Percentiles rank a stretch among this genome's conserved stretches.
Conservation (phyloP, 2,888 invertebrate species). For the Calameuta filiformis region DNA sequence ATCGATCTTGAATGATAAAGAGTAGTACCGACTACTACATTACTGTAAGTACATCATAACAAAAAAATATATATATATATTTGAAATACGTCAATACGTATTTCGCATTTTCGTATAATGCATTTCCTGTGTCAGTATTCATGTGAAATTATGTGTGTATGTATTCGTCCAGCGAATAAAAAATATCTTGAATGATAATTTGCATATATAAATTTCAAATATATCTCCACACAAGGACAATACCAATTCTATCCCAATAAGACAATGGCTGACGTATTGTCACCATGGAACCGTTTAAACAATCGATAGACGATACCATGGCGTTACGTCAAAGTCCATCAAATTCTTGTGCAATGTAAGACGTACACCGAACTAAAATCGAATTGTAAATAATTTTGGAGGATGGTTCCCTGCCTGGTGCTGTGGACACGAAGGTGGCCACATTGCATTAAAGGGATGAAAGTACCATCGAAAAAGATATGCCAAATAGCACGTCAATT, state of each 20-base stretch:
- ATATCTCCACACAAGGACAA: neutral
- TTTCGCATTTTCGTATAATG: neutral
- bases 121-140: neutral
- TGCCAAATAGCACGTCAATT: neutral
- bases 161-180: neutral
- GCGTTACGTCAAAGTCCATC: neutral
- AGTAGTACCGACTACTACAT: neutral
- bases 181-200: neutral
- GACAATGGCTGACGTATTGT: constrained; percentile 11
- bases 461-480: neutral
- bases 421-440: neutral
- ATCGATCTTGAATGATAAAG: neutral
- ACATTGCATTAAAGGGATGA: neutral
- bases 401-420: neutral
- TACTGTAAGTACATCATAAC: neutral
- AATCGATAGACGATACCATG: constrained; percentile 33
- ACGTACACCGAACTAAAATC: neutral
- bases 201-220: neutral
- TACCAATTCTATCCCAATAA: neutral
- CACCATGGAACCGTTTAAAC: constrained; percentile 49
- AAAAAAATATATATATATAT: neutral
- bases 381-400: neutral
- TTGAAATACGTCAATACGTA: neutral
- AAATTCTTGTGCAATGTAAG: constrained; percentile 2
- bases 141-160: neutral